Base-by-base conservation (phyloP, 2,888 invertebrate genomes). In the Caenorhabditis zanzibari region DNA sequence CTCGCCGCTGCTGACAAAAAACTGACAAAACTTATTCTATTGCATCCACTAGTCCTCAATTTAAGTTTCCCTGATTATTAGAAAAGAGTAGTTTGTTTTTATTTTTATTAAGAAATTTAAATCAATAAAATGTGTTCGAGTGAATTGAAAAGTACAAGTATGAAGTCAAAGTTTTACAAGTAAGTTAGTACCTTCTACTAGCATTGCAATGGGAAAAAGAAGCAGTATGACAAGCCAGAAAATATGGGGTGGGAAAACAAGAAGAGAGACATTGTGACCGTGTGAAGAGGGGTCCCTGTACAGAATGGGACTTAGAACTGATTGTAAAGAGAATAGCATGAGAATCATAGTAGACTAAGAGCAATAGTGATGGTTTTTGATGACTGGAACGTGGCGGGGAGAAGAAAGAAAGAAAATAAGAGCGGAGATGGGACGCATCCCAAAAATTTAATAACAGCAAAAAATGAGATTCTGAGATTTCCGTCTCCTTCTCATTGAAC, bases 401-500 rank as follows among this genome's bases (percentile, higher is more conserved):
- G 68, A n/a, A 54, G 35, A 24, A 54, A 16, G 22, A 22, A 24
- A 38, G 26, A 54, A 38, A 69, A 32, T 19, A 52, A 24, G 52
- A 24, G 52, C 26, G 38, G 28, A 49, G 19, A 54, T 9, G 47
- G 32, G 44, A 41, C 14, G 35, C 22, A 22, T 35, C 54, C 49
- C 58, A 35, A n/a, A 72, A 72, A 49, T 72, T 72, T 16, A 59
- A 72, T 59, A 72, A 73, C 49, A 24, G 38, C 52, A 63, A 73
- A 63, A 38, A 10, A 28, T 22, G 19, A n/a, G 32, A 32, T 52
- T 41, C 26, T 47, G n/a, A n/a, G n/a, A n/a, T 19, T 6, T n/a
- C 4, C 19, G n/a, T n/a, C 47, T n/a, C 14, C 19, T 47, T 49
- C 54, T 81, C 32, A 63, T 68, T 75, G 49, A 68, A 68, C 68